Evolutionary conservation across 2,888 invertebrate genomes (phyloP).

Genomic region (Unio delphinus): DNA sequence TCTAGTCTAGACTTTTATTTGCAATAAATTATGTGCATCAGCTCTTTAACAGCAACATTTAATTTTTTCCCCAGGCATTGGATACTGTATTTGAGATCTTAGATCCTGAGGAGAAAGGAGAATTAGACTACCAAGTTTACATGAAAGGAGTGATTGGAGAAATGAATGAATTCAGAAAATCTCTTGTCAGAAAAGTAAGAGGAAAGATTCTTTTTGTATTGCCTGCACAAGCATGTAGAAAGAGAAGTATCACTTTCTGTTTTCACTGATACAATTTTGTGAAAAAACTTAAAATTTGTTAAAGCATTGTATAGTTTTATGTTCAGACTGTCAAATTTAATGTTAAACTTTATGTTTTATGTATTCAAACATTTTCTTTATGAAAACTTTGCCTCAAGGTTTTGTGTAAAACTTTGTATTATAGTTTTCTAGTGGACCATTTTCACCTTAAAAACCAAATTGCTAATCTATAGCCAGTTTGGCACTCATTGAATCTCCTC

Average conservation of each 20-base stretch:
- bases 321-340: background rate
- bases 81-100: slow-evolving; percentile 64
- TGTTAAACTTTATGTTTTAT: background rate
- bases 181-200: slow-evolving; percentile 66
- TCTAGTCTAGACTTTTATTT: too few species aligned
- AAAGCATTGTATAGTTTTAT: background rate
- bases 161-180: slow-evolving; percentile 67
- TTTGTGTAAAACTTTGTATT: slow-evolving; percentile 1
- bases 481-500: too few species aligned
- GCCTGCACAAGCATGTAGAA: background rate
- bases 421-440: too few species aligned
- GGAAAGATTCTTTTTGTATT: background rate
- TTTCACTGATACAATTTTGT: too few species aligned
- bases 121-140: slow-evolving; percentile 63
- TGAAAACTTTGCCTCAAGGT: background rate
- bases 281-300: too few species aligned
- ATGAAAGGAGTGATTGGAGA: slow-evolving; percentile 64
- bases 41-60: too few species aligned
- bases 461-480: too few species aligned
- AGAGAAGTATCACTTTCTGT: too few species aligned
- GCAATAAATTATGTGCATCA: too few species aligned
- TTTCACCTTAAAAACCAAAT: too few species aligned
- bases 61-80: slow-evolving; percentile 45
- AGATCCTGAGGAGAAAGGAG: slow-evolving; percentile 56
- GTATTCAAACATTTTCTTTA: background rate